Conservation (phyloP, 1,140 invertebrate species). For the Thaumatotibia leucotreta region DNA sequence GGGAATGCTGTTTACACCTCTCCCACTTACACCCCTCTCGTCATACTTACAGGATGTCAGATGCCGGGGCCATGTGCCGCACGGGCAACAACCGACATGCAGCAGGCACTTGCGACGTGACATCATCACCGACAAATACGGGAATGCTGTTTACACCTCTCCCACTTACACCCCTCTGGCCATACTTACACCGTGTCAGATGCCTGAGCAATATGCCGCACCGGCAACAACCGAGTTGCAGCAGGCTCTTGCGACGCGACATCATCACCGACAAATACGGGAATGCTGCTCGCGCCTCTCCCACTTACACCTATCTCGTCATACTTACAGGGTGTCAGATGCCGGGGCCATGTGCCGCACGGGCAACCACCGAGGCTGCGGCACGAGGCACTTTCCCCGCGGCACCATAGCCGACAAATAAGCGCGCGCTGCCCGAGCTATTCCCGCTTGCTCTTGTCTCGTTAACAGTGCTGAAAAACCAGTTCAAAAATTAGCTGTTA, state of each 20-base stretch:
- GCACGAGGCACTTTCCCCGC: slow-evolving; percentile 42
- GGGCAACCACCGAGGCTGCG: slow-evolving; percentile 60
- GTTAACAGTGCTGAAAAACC: slow-evolving; percentile 41
- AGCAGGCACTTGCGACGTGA: too few species aligned
- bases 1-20: too few species aligned
- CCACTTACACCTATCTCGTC: slow-evolving; percentile 27
- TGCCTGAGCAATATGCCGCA: too few species aligned
- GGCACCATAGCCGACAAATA: slow-evolving; percentile 36
- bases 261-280: slow-evolving; percentile 34
- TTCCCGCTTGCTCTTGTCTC: slow-evolving; percentile 23
- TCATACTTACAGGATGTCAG: too few species aligned
- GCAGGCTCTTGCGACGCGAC: slow-evolving; percentile 41
- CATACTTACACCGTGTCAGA: too few species aligned
- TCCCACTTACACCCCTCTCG: too few species aligned
- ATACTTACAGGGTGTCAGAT: slow-evolving; percentile 57
- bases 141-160: too few species aligned
- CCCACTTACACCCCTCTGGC: too few species aligned
- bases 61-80: too few species aligned
- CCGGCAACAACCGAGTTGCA: slow-evolving; percentile 57
- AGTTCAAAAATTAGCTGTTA: too few species aligned
- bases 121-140: too few species aligned
- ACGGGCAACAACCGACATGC: too few species aligned
- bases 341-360: slow-evolving; percentile 59
- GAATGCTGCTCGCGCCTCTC: slow-evolving; percentile 25
- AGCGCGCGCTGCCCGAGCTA: slow-evolving; percentile 28